A percentile compares a stretch with the other conserved stretches of the same genome.
These are phyloP conservation scores for Rotaria sp. DNA, from an alignment of 2,888 invertebrate genomes.

Conservation along the genomic window DNA sequence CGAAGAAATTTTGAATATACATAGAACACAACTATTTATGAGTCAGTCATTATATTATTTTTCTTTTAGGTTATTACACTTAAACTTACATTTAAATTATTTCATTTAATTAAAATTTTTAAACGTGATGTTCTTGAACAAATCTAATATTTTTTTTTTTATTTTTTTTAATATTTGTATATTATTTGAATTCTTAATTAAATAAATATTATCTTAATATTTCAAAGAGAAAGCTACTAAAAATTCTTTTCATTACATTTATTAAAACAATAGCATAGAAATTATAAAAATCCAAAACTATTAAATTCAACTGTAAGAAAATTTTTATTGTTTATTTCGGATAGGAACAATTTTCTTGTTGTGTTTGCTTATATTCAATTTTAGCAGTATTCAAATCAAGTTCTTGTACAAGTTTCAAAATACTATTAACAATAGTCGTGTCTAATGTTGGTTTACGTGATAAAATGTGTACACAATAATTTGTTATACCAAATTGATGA, in stretches of 20 bases:
- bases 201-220: too few relatives aligned
- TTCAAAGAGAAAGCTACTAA: too few relatives aligned
- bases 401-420: conserved; percentile 34
- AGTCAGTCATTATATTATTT: neutral
- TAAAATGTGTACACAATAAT: conserved; percentile 47
- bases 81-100: neutral
- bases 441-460: conserved; percentile 44
- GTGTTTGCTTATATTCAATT: neutral
- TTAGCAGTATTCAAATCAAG: neutral
- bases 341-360: neutral
- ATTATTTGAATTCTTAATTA: neutral
- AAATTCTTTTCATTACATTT: too few relatives aligned
- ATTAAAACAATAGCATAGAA: too few relatives aligned
- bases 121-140: neutral
- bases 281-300: too few relatives aligned
- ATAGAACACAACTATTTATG: too few relatives aligned
- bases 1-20: too few relatives aligned
- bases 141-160: neutral
- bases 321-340: too few relatives aligned
- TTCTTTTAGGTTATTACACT: neutral
- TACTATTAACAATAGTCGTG: conserved; percentile 42
- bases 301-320: too few relatives aligned
- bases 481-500: conserved; percentile 44
- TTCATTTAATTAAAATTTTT: neutral
- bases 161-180: neutral